Conservation (phyloP, 2,888 invertebrate genomes). For the Poecilus cupreus region DNA sequence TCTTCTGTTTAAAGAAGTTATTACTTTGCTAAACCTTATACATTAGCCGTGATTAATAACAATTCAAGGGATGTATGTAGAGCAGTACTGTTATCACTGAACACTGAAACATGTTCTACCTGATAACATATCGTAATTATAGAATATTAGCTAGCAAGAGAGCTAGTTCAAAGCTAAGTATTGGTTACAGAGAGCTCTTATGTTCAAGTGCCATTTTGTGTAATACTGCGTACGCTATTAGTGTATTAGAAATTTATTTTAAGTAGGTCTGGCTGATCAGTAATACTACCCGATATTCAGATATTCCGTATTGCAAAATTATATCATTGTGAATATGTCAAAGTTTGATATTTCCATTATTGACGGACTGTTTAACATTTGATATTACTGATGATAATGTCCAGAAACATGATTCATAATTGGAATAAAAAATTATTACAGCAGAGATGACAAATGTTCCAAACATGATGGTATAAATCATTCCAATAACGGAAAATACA, state of each 20-base stretch:
- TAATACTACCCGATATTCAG: neutral
- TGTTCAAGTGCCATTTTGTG: slow-evolving; percentile 22
- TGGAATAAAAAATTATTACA: too few species aligned
- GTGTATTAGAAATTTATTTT: slow-evolving; percentile 3
- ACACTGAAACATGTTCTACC: slow-evolving; percentile 14
- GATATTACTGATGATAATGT: too few species aligned
- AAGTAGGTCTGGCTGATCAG: neutral
- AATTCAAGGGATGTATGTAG: slow-evolving; percentile 1
- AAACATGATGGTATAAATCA: too few species aligned
- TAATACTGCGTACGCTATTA: neutral
- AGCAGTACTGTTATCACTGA: slow-evolving; percentile 6
- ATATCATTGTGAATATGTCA: slow-evolving; percentile 4
- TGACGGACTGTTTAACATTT: too few species aligned
- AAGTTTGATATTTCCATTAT: neutral
- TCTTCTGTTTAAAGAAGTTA: slow-evolving; percentile 23
- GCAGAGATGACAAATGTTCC: too few species aligned
- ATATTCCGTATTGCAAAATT: neutral
- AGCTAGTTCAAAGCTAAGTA: slow-evolving; percentile 11
- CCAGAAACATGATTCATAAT: too few species aligned
- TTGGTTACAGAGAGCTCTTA: slow-evolving; percentile 28
- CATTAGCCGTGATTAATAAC: slow-evolving; percentile 12
- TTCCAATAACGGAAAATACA: too few species aligned
- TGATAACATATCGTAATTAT: slow-evolving; percentile 32
- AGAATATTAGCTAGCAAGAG: slow-evolving; percentile 9
- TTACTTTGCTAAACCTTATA: neutral